Base-by-base conservation (phyloP, 2,113 vertebrate species). In the Ochotona princeps region DNA sequence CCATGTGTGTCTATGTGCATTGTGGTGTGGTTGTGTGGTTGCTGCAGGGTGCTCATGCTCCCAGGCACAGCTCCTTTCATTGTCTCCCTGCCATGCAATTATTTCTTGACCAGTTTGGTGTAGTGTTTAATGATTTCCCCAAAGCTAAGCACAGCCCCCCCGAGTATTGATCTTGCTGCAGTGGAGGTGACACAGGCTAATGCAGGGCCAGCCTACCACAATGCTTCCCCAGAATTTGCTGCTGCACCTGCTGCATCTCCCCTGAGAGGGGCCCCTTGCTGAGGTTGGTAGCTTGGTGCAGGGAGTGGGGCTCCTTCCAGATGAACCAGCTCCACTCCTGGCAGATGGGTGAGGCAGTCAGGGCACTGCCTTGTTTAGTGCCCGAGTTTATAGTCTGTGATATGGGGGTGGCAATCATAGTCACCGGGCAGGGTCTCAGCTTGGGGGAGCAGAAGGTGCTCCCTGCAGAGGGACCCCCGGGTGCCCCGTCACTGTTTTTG, bases 131-230 rank as follows among this genome's bases (percentile, higher is more conserved):
- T 94, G 94, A 97, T 95, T 97, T 97, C 97, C 98, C 98, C 96
- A 97, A 96, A 98, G 97, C 98, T 96, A 87, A 93, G 94, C 94
- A 88, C 80, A 93, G 94, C 70, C 97, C 97, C 38, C 97, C 94
- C 28, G 89, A 96, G 97, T 96, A 83, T 97, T 94, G 98, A 97
- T 97, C 96, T 80, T 5, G n/a, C 93, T 20, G 96, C 49, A 15
- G 21, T 96, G 97, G 57, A 79, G 93, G 93, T 75, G 78, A 95
- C 96, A 92, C 0, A 3, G 23, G 86, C 88, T 47, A 80, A 89
- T 25, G 1, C 21, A 2, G 74, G 94, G 92, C 74, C 92, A 0
- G 38, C 92, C 90, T 75, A 54, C 7, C 17, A 65, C 7, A 2
- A 76, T 78, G 44, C 83, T 57, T 61, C 57, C 51, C 70, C 26